Percentiles rank a stretch among this genome's conserved stretches.
Evolutionary conservation across 2,797 vertebrate species (phyloP).

Genomic region (Mus spretus): DNA sequence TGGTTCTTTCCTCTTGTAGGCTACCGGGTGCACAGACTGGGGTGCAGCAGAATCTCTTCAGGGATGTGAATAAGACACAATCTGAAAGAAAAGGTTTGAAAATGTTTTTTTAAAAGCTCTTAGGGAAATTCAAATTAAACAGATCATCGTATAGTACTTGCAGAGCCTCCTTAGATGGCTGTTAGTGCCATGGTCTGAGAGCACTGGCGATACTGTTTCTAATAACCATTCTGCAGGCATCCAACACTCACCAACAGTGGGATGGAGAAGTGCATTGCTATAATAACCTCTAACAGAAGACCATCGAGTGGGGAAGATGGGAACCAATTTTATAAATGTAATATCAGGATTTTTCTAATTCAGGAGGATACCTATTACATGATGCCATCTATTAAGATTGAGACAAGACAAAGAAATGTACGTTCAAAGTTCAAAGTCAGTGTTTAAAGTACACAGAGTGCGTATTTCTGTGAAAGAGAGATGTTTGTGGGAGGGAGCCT

Average conservation of each 20-base stretch:
- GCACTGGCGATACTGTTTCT: constrained; percentile 1
- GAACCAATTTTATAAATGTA: constrained; percentile 4
- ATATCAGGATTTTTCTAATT: background rate
- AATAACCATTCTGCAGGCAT: background rate
- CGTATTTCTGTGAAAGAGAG: background rate
- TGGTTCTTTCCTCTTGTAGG: background rate
- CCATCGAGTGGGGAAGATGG: background rate
- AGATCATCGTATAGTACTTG: background rate
- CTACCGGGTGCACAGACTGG: background rate
- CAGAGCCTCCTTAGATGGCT: background rate
- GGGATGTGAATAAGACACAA: constrained; percentile 10
- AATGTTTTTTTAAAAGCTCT: constrained; percentile 7
- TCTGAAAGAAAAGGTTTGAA: constrained; percentile 57
- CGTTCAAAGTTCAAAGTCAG: background rate
- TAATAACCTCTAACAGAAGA: background rate
- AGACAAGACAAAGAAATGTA: constrained; percentile 38
- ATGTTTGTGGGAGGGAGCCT: background rate
- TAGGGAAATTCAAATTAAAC: background rate
- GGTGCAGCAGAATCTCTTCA: background rate
- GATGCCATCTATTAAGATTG: background rate
- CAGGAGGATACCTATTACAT: background rate
- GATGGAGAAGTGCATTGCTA: background rate
- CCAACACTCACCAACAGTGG: background rate
- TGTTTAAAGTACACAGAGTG: background rate
- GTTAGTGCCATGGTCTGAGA: background rate